phyloP scores from a whole-genome alignment of 2,797 vertebrate species.

The Poeciliopsis turneri region DNA sequence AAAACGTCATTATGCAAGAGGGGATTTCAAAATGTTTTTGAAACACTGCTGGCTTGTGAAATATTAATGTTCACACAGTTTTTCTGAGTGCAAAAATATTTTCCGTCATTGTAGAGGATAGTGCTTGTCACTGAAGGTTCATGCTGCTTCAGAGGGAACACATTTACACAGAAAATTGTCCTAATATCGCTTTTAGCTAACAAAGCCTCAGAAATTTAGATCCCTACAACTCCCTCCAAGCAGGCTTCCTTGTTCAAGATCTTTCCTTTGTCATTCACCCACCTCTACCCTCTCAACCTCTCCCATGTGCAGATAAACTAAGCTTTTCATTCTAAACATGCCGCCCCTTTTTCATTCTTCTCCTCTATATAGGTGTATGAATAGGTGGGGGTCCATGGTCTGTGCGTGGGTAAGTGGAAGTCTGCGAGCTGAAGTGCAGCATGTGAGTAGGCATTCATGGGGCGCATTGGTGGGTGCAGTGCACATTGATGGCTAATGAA shows the following conservation, averaged over 20 bases:
- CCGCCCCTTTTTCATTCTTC: constrained; percentile 52
- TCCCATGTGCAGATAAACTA: constrained; percentile 42
- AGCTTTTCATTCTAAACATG: constrained; percentile 67
- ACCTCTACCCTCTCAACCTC: constrained; percentile 64
- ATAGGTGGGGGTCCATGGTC: constrained; percentile 65
- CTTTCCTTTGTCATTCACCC: constrained; percentile 58
- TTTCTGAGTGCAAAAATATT: constrained; percentile 12
- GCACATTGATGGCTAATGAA: constrained; percentile 74
- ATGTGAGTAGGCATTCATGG: constrained; percentile 64
- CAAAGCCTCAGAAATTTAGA: constrained; percentile 43
- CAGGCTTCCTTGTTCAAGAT: constrained; percentile 50
- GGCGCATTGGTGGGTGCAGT: constrained; percentile 55
- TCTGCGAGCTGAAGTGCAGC: constrained; percentile 65
- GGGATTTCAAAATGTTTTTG: not conserved
- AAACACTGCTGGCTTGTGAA: not conserved
- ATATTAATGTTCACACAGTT: constrained; percentile 2
- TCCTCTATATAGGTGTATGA: constrained; percentile 62
- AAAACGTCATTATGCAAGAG: not conserved
- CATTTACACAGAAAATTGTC: constrained; percentile 32
- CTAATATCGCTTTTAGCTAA: constrained; percentile 48
- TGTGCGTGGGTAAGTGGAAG: constrained; percentile 68
- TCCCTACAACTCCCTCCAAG: constrained; percentile 37
- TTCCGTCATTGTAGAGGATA: constrained; percentile 22
- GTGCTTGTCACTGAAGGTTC: constrained; percentile 59
- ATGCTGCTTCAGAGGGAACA: constrained; percentile 31